A percentile compares a stretch with the other conserved stretches of the same genome.
Conservation (phyloP, 2,888 invertebrate species). For the Apantesis nais region DNA sequence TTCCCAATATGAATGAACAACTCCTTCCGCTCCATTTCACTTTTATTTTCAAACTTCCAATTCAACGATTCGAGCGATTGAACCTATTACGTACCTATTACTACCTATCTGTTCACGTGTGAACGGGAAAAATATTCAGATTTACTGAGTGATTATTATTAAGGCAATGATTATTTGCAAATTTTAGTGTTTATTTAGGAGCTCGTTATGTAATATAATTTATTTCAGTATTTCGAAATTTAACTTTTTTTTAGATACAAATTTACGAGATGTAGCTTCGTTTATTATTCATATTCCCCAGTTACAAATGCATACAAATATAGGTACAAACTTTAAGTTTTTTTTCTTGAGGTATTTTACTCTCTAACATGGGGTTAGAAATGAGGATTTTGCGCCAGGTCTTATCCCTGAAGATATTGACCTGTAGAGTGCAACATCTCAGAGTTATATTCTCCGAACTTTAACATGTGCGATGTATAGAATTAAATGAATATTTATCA, state of each 20-base stretch:
- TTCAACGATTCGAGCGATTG: constrained; percentile 72
- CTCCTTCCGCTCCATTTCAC: constrained; percentile 76
- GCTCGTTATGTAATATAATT: constrained; percentile 14
- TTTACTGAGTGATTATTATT: constrained; percentile 41
- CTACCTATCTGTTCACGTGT: constrained; percentile 65
- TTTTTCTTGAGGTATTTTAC: too few relatives aligned
- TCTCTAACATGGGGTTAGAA: too few relatives aligned
- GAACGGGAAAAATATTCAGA: constrained; percentile 65
- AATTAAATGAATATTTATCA: too few relatives aligned
- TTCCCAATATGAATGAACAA: constrained; percentile 72
- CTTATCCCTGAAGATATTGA: too few relatives aligned
- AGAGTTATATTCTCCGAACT: too few relatives aligned
- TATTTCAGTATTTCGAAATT: not conserved
- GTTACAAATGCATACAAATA: too few relatives aligned
- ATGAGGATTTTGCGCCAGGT: too few relatives aligned
- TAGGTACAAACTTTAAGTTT: too few relatives aligned
- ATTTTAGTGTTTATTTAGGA: constrained; percentile 27
- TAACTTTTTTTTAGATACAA: not conserved
- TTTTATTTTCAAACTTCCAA: constrained; percentile 79
- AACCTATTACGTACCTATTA: constrained; percentile 76
- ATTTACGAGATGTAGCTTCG: not conserved
- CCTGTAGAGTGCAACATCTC: too few relatives aligned
- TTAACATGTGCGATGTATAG: too few relatives aligned
- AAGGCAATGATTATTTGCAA: constrained; percentile 38
- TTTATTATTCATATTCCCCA: not conserved